Evolutionary conservation across 2,888 invertebrate species (phyloP).

Genomic region (Mesorhabditis spiculigera): DNA sequence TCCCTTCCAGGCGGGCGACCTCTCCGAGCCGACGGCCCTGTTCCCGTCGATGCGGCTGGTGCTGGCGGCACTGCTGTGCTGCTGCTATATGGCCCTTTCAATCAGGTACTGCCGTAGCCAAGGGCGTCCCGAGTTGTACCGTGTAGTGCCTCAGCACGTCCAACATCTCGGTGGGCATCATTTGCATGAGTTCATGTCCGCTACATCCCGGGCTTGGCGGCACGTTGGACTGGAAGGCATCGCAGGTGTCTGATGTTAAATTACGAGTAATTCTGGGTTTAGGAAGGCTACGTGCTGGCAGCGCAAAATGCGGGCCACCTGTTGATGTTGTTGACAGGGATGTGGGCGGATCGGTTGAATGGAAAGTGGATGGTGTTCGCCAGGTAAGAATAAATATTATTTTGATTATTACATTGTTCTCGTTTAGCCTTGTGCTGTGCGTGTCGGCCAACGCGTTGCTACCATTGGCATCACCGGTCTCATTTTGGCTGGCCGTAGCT

Average conservation of each 20-base stretch:
- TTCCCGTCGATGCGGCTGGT: constrained; percentile 55
- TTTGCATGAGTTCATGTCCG: constrained; percentile 56
- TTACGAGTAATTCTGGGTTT: constrained; percentile 9
- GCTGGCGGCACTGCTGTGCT: constrained; percentile 50
- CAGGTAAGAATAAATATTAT: background rate
- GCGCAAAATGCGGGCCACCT: constrained; percentile 54
- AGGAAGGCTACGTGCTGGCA: constrained; percentile 53
- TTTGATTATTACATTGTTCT: background rate
- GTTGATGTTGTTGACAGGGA: constrained; percentile 49
- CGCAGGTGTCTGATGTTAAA: constrained; percentile 26
- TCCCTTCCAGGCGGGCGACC: constrained; percentile 11
- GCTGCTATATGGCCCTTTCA: constrained; percentile 52
- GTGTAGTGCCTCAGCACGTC: constrained; percentile 28
- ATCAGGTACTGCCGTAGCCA: constrained; percentile 20
- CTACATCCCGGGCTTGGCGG: constrained; percentile 48
- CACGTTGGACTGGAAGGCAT: constrained; percentile 38
- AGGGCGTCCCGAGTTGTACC: background rate
- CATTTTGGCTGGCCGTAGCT: constrained; percentile 49
- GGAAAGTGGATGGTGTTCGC: constrained; percentile 51
- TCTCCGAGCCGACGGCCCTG: constrained; percentile 31
- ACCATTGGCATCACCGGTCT: constrained; percentile 36
- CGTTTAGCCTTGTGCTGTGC: constrained; percentile 38
- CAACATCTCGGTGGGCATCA: constrained; percentile 54
- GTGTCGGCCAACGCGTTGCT: constrained; percentile 47
- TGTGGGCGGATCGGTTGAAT: constrained; percentile 52